Percentiles rank a stretch among this genome's conserved stretches.
These are phyloP conservation scores for Beroe ovata DNA, from an alignment of 37 sponge, comb jelly and placozoan genomes.

Conservation along the genomic window DNA sequence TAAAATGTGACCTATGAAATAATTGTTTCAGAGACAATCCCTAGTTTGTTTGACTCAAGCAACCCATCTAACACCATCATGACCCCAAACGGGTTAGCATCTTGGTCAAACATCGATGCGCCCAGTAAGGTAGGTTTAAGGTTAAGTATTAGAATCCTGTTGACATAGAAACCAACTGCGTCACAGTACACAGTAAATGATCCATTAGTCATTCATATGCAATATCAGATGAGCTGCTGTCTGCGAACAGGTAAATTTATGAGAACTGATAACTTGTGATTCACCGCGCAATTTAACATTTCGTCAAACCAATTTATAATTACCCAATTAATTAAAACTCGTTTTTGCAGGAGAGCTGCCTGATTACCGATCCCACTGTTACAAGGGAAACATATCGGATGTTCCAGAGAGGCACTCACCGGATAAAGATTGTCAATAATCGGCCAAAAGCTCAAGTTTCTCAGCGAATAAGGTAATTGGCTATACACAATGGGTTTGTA, in stretches of 20 bases:
- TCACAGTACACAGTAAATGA: too few species aligned
- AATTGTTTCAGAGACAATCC: not conserved
- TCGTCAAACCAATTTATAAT: too few species aligned
- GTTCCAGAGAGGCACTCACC: conserved; percentile 18
- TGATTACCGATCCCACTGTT: conserved; percentile 6
- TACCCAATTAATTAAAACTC: too few species aligned
- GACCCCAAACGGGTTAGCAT: conserved; percentile 30
- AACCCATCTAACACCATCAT: not conserved
- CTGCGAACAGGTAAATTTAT: too few species aligned
- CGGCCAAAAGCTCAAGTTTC: conserved; percentile 44
- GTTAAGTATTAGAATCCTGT: too few species aligned
- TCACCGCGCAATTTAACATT: too few species aligned
- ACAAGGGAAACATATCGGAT: conserved; percentile 20
- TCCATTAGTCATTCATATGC: too few species aligned
- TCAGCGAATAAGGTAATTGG: conserved; percentile 62
- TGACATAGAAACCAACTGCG: too few species aligned
- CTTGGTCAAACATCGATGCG: conserved; percentile 11
- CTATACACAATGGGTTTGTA: too few species aligned
- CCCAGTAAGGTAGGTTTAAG: conserved; percentile 10
- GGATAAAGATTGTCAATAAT: not conserved
- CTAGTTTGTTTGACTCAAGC: not conserved
- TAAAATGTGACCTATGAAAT: too few species aligned
- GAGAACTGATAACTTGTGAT: too few species aligned
- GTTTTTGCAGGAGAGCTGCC: not conserved
- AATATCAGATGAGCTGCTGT: too few species aligned